phyloP scores from a whole-genome alignment of 2,113 vertebrate species.

The Etheostoma cragini region DNA sequence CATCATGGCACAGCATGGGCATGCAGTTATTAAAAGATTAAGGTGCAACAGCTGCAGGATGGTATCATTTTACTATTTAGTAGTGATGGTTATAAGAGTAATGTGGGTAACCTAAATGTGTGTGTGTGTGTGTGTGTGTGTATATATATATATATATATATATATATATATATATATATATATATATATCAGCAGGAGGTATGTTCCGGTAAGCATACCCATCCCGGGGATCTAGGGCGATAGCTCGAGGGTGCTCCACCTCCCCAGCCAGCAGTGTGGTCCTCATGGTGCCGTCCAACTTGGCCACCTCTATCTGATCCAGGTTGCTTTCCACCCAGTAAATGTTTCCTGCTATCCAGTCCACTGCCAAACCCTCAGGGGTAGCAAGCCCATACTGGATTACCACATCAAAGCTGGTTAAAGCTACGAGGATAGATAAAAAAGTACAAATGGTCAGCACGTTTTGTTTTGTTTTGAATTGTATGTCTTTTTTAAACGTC shows the following conservation, averaged over 20 bases:
- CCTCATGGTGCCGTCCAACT: constrained; percentile 93
- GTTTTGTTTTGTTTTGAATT: neutral
- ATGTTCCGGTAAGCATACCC: constrained; percentile 81
- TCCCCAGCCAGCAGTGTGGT: constrained; percentile 95
- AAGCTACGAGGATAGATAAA: constrained; percentile 51
- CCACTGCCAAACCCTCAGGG: constrained; percentile 94
- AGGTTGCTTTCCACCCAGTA: constrained; percentile 99
- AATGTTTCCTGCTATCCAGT: constrained; percentile 99
- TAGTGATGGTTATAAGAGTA: no score
- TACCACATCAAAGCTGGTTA: constrained; percentile 96
- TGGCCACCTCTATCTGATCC: constrained; percentile 98
- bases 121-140: no score
- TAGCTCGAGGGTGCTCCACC: constrained; percentile 96
- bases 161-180: no score
- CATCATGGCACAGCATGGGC: neutral
- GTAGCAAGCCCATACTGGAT: constrained; percentile 97
- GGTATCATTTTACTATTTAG: no score
- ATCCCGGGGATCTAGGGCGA: constrained; percentile 94
- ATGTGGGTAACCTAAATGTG: no score
- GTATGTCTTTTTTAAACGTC: neutral
- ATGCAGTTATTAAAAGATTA: neutral
- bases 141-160: no score
- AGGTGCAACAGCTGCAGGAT: neutral
- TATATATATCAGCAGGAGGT: neutral
- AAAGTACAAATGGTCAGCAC: neutral